Conservation (phyloP, 2,888 invertebrate species). For the Metallyticus violacea region DNA sequence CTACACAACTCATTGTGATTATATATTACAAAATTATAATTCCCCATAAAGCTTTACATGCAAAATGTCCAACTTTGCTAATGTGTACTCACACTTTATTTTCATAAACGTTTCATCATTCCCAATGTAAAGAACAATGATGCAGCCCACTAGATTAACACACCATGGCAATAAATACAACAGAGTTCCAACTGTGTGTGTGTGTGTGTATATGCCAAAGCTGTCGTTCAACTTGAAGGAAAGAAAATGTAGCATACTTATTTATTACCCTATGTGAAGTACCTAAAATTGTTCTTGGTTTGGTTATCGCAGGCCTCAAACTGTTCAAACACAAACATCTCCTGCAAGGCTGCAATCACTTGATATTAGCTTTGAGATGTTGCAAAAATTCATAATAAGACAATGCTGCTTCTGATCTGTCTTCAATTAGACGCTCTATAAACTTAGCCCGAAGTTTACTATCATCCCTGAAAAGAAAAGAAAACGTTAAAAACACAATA, state of each 20-base stretch:
- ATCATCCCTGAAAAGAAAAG: conserved; percentile 73
- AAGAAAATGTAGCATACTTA: background rate
- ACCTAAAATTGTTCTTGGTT: background rate
- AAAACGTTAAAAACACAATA: background rate
- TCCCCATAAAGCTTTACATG: conserved; percentile 1
- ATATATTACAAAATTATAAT: conserved; percentile 11
- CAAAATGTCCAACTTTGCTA: background rate
- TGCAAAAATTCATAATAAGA: conserved; percentile 98
- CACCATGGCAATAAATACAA: background rate
- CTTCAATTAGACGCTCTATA: conserved; percentile 88
- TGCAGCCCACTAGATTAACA: background rate
- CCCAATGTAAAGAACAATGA: too few species aligned
- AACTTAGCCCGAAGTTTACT: conserved; percentile 78
- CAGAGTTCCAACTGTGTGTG: background rate
- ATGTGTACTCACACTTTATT: too few species aligned
- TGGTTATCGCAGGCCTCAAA: too few species aligned
- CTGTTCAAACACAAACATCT: too few species aligned
- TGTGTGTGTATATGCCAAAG: background rate
- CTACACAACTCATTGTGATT: background rate
- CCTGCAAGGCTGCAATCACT: conserved; percentile 56
- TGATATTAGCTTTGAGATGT: conserved; percentile 86
- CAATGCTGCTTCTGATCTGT: conserved; percentile 88
- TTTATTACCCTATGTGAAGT: background rate
- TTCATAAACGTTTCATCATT: too few species aligned
- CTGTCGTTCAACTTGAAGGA: background rate